Evolutionary conservation across 2,113 vertebrate species (phyloP).

Genomic region (Nematolebias whitei): DNA sequence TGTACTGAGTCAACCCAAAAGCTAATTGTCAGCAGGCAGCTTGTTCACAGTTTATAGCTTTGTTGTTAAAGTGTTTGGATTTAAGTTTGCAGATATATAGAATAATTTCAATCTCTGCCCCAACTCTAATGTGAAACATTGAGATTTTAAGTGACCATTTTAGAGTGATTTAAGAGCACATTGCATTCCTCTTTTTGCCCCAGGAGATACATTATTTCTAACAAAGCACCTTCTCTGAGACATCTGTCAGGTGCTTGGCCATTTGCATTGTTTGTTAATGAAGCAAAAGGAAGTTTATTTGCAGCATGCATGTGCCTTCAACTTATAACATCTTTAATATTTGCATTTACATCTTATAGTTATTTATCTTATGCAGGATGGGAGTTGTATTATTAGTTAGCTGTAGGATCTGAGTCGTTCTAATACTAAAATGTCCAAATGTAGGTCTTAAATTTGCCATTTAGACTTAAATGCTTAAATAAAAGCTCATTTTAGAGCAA

Average conservation of each 20-base stretch:
- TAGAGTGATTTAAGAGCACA: not conserved
- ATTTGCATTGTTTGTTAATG: slow-evolving; percentile 52
- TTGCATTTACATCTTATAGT: slow-evolving; percentile 38
- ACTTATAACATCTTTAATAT: slow-evolving; percentile 43
- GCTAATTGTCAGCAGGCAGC: not conserved
- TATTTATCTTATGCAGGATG: slow-evolving; percentile 16
- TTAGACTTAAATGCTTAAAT: not conserved
- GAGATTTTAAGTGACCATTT: slow-evolving; percentile 15
- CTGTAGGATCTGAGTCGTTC: slow-evolving; percentile 25
- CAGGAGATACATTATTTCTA: slow-evolving; percentile 37
- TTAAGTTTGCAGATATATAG: slow-evolving; percentile 30
- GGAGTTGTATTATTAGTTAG: slow-evolving; percentile 48
- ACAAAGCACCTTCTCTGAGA: slow-evolving; percentile 49
- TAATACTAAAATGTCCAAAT: slow-evolving; percentile 4
- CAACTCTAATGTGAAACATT: slow-evolving; percentile 57
- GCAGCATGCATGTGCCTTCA: slow-evolving; percentile 34
- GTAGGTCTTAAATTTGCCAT: no score
- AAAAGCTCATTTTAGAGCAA: slow-evolving; percentile 12
- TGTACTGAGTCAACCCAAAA: not conserved
- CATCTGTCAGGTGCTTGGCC: slow-evolving; percentile 55
- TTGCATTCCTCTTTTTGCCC: slow-evolving; percentile 28
- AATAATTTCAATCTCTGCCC: slow-evolving; percentile 39
- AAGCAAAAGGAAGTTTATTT: slow-evolving; percentile 41
- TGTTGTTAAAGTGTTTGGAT: slow-evolving; percentile 48
- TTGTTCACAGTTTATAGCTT: slow-evolving; percentile 10